A percentile compares a stretch with the other conserved stretches of the same genome.
phyloP scores from a whole-genome alignment of 2,113 vertebrate genomes.

The Galbula dea region DNA sequence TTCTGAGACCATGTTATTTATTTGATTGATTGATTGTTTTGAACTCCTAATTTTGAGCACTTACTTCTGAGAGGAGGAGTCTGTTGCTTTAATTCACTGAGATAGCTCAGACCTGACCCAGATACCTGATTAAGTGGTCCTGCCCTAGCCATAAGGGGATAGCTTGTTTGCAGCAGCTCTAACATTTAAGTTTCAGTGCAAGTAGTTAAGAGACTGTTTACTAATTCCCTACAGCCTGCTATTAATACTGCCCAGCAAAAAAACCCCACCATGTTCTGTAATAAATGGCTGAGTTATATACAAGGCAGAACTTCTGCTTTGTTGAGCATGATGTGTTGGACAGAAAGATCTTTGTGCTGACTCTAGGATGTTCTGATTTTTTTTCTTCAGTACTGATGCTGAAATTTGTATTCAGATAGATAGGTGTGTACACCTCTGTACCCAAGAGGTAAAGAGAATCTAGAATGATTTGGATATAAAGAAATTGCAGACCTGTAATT shows the following conservation, averaged over 20 bases:
- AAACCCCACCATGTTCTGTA: neutral
- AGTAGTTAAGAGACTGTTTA: neutral
- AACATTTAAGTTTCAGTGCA: neutral
- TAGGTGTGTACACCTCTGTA: neutral
- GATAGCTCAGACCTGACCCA: neutral
- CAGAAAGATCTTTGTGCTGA: neutral
- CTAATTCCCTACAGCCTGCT: neutral
- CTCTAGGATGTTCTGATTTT: neutral
- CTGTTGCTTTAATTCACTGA: neutral
- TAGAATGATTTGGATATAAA: neutral
- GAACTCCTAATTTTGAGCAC: neutral
- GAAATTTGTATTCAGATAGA: neutral
- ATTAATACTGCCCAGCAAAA: neutral
- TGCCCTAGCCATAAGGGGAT: neutral
- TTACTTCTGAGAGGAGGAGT: neutral
- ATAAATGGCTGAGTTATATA: neutral
- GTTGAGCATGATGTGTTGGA: neutral
- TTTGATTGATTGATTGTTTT: neutral
- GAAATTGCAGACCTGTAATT: neutral
- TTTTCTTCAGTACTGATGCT: neutral
- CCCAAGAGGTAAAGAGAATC: neutral
- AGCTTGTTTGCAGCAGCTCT: neutral
- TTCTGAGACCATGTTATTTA: neutral
- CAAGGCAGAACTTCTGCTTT: neutral
- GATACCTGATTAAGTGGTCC: neutral